Percentiles rank a stretch among this genome's conserved stretches.
phyloP scores from a whole-genome alignment of 1,140 invertebrate genomes.

The Phymorhynchus buccinoides region DNA sequence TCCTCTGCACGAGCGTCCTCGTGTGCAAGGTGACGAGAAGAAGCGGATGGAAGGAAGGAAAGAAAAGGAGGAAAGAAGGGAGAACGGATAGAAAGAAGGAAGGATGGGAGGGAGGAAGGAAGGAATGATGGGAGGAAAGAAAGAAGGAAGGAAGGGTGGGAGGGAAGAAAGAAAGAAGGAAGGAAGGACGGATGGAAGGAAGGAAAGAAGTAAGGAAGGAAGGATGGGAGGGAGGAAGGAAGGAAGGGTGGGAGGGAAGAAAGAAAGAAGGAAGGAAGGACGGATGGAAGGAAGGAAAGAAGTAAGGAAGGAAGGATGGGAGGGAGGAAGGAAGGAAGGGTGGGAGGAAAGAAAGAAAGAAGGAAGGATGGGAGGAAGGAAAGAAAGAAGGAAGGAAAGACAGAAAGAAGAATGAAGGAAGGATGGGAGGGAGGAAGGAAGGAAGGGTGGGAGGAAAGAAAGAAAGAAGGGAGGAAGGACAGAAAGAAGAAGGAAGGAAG shows the following conservation, averaged over 20 bases:
- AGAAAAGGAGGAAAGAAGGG: too few species aligned
- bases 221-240: too few species aligned
- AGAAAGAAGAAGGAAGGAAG: neutral
- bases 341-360: neutral
- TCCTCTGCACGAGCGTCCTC: too few species aligned
- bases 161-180: neutral
- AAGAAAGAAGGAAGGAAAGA: neutral
- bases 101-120: neutral
- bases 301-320: neutral
- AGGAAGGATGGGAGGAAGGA: too few species aligned
- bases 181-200: neutral
- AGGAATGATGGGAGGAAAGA: neutral
- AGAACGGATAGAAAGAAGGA: too few species aligned
- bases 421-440: neutral
- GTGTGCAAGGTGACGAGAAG: too few species aligned
- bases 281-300: neutral
- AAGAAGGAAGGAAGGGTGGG: too few species aligned
- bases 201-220: too few species aligned
- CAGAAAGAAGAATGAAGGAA: neutral
- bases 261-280: constrained; percentile 8
- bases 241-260: neutral
- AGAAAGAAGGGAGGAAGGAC: constrained; percentile 5
- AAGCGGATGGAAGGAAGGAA: too few species aligned
- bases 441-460: neutral
- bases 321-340: neutral